Evolutionary conservation across 2,113 vertebrate species (phyloP).

Genomic region (Alethe diademata): DNA sequence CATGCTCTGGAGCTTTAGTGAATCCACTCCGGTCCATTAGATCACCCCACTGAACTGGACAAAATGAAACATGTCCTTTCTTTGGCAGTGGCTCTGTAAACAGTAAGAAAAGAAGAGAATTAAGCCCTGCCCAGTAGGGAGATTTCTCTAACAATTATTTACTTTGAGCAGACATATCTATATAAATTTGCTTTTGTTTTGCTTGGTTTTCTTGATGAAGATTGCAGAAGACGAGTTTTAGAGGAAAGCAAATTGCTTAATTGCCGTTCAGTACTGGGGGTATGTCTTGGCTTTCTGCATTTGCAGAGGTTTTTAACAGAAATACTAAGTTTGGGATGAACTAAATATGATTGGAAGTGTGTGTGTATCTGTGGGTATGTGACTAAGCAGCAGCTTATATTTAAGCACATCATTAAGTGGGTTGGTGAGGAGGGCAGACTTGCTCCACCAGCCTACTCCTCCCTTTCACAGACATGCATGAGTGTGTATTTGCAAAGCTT

Average conservation of each 20-base stretch:
- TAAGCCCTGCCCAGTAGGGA: background rate
- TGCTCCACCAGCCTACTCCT: background rate
- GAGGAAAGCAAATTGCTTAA: constrained; percentile 46
- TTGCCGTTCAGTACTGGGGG: background rate
- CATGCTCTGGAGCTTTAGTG: constrained; percentile 2
- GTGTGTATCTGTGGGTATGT: background rate
- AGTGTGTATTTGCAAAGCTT: background rate
- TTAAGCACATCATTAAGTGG: background rate
- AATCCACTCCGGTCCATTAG: constrained; percentile 31
- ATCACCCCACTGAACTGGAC: constrained; percentile 55
- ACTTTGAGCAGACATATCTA: constrained; percentile 48
- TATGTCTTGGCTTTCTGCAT: background rate
- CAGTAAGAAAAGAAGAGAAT: constrained; percentile 4
- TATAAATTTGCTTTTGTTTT: constrained; percentile 43
- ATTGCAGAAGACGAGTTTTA: constrained; percentile 40
- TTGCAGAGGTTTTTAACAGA: background rate
- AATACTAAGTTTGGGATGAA: background rate
- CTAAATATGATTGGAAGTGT: background rate
- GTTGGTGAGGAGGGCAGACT: background rate
- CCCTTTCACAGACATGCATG: background rate
- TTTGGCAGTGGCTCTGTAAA: background rate
- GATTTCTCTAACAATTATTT: constrained; percentile 45
- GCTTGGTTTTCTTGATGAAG: constrained; percentile 60
- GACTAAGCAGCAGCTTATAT: background rate
- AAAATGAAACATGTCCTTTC: constrained; percentile 53